Conservation (phyloP, 92 coral and sea anemone genomes). For the Isaurus tuberculatus region DNA sequence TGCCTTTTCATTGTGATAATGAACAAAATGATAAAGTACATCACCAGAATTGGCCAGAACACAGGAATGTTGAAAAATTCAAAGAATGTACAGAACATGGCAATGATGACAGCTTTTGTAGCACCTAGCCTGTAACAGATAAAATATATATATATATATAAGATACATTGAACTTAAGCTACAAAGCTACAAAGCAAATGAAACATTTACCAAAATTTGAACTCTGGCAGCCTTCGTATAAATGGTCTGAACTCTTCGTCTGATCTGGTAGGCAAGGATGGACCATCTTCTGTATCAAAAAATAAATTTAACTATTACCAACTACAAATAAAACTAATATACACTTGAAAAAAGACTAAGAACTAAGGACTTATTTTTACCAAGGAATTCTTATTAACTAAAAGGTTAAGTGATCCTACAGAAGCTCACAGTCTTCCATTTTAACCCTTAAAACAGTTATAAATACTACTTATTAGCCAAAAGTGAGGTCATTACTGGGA, state of each 20-base stretch:
- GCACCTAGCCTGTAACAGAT: conserved; percentile 82
- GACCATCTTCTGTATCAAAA: conserved; percentile 77
- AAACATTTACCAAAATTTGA: conserved; percentile 89
- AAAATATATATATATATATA: too few relatives aligned
- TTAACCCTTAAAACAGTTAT: too few relatives aligned
- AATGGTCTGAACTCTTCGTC: conserved; percentile 98
- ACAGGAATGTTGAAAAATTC: conserved; percentile 98
- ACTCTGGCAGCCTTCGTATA: conserved; percentile 97
- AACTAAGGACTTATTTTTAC: too few relatives aligned
- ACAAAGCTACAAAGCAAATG: background rate
- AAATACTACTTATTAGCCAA: too few relatives aligned
- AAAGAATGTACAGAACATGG: conserved; percentile 90
- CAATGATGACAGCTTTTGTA: conserved; percentile 89
- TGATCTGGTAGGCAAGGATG: conserved; percentile 86
- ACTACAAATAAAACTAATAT: too few relatives aligned
- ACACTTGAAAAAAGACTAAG: too few relatives aligned
- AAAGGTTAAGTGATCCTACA: too few relatives aligned
- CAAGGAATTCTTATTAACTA: too few relatives aligned
- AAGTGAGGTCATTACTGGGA: too few relatives aligned
- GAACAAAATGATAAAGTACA: conserved; percentile 95
- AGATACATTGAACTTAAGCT: too few relatives aligned
- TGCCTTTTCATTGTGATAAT: conserved; percentile 97
- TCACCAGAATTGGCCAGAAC: conserved; percentile 99
- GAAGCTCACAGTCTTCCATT: too few relatives aligned
- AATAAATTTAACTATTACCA: background rate